Conservation (phyloP, 2,113 vertebrate species). For the Diphyllodes magnificus region DNA sequence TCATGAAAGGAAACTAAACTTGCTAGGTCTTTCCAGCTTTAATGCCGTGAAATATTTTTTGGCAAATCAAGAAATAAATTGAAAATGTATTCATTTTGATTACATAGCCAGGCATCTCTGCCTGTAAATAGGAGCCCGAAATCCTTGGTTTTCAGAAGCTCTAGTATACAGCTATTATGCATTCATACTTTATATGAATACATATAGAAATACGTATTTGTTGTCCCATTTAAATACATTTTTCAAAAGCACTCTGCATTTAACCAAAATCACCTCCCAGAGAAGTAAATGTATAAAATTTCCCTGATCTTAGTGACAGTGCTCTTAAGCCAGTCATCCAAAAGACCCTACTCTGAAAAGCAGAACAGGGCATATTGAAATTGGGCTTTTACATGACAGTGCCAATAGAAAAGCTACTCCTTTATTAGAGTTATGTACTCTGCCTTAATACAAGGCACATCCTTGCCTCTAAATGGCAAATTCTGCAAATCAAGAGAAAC, state of each 20-base stretch:
- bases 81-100: not conserved
- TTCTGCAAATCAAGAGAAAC: not conserved
- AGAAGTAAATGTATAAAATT: not conserved
- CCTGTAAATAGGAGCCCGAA: not conserved
- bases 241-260: not conserved
- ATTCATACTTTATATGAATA: not conserved
- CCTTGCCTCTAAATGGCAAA: not conserved
- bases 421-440: accelerated
- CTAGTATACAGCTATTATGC: not conserved
- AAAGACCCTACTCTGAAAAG: not conserved
- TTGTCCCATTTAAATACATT: not conserved
- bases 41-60: not conserved
- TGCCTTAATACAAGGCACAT: not conserved
- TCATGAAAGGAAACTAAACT: not conserved
- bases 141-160: not conserved
- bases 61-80: not conserved
- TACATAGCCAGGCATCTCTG: not conserved
- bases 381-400: not conserved
- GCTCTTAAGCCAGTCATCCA: not conserved
- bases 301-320: not conserved
- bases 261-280: not conserved
- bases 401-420: not conserved
- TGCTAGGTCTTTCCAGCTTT: not conserved
- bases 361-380: not conserved
- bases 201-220: not conserved